These are phyloP conservation scores for Diarsia mendica DNA, from an alignment of 2,888 invertebrate species.

Conservation along the genomic window DNA sequence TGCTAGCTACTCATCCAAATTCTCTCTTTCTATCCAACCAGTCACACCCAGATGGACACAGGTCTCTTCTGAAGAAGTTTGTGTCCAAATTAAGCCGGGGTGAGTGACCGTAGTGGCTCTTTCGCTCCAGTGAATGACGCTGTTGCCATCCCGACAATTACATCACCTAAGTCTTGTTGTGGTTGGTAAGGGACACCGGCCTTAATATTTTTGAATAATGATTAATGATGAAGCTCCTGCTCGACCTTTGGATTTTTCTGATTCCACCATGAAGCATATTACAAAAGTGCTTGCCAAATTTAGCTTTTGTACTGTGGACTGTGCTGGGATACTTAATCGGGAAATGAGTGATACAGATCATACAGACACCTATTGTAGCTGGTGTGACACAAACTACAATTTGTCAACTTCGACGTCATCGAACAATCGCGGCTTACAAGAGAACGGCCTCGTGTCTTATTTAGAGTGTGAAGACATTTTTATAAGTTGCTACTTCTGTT, in stretches of 20 bases:
- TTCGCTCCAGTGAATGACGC: slow-evolving; percentile 52
- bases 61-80: slow-evolving; percentile 16
- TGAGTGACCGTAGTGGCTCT: slow-evolving; percentile 45
- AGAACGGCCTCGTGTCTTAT: slow-evolving; percentile 2
- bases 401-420: slow-evolving; percentile 35
- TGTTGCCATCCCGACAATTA: slow-evolving; percentile 46
- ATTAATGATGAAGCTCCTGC: not conserved
- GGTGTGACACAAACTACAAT: slow-evolving; percentile 5
- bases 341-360: slow-evolving; percentile 21
- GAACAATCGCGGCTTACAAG: not conserved
- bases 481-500: not conserved
- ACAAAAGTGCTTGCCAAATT: not conserved
- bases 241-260: not conserved
- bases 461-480: not conserved
- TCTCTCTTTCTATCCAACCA: slow-evolving; percentile 4
- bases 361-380: slow-evolving; percentile 17
- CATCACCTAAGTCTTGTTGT: slow-evolving; percentile 36
- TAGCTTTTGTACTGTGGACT: not conserved
- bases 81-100: slow-evolving; percentile 38
- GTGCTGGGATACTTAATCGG: slow-evolving; percentile 3
- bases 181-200: slow-evolving; percentile 10
- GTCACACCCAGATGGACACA: slow-evolving; percentile 3
- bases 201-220: not conserved
- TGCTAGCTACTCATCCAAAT: slow-evolving; percentile 6
- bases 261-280: too few relatives aligned